Percentiles rank a stretch among this genome's conserved stretches.
These are phyloP conservation scores for Lapara coniferarum DNA, from an alignment of 2,888 invertebrate genomes.

Conservation along the genomic window DNA sequence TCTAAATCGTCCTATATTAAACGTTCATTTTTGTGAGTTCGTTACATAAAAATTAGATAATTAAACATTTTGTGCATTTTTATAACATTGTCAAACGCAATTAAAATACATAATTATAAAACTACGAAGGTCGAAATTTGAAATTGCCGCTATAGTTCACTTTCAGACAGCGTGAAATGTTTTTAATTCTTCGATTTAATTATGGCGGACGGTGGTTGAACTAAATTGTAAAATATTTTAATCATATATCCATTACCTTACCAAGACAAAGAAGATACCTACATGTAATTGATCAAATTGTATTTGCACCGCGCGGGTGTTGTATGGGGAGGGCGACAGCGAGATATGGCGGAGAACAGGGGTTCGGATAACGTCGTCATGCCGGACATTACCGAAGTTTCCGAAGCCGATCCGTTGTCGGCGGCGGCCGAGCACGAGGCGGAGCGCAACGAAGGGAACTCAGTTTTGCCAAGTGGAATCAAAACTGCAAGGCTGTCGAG, in stretches of 20 bases:
- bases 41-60: no score
- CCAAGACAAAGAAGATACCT: constrained; percentile 34
- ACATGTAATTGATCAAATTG: constrained; percentile 50
- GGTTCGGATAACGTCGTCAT: constrained; percentile 87
- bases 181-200: constrained; percentile 58
- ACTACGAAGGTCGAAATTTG: constrained; percentile 38
- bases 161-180: constrained; percentile 45
- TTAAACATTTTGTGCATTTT: no score
- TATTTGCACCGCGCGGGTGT: constrained; percentile 51
- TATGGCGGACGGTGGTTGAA: constrained; percentile 64
- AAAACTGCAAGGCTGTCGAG: constrained; percentile 61
- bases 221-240: constrained; percentile 31
- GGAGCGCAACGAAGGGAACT: constrained; percentile 78
- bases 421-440: constrained; percentile 85
- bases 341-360: constrained; percentile 73
- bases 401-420: constrained; percentile 84
- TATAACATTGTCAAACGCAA: no score
- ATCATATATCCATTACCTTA: constrained; percentile 32
- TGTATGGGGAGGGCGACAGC: constrained; percentile 57
- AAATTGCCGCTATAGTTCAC: constrained; percentile 62
- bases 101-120: no score
- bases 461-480: constrained; percentile 62
- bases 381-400: constrained; percentile 88
- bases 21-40: no score
- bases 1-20: no score